Percentiles rank a stretch among this genome's conserved stretches.
Evolutionary conservation across 2,888 invertebrate species (phyloP).

Genomic region (Poecilus cupreus): DNA sequence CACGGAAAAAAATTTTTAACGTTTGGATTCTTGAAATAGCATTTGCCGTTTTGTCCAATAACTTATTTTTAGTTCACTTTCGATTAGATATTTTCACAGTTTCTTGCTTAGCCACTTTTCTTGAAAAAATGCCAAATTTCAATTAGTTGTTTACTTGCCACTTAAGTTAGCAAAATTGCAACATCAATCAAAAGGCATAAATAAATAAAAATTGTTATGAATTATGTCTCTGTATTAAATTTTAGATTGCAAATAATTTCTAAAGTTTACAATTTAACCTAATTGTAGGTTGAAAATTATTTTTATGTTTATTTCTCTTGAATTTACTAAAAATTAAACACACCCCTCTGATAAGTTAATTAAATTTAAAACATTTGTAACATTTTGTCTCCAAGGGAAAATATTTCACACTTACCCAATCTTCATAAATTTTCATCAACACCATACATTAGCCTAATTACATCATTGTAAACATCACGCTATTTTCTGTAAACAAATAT

Average conservation of each 20-base stretch:
- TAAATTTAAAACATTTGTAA: neutral
- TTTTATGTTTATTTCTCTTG: too few relatives aligned
- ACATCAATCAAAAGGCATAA: too few relatives aligned
- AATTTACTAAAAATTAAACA: too few relatives aligned
- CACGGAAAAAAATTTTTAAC: too few relatives aligned
- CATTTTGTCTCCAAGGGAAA: neutral
- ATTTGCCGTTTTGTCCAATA: neutral
- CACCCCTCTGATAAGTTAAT: too few relatives aligned
- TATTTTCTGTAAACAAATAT: neutral
- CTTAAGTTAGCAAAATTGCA: too few relatives aligned
- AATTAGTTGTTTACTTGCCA: neutral
- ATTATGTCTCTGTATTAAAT: too few relatives aligned
- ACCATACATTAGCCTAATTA: constrained; percentile 16
- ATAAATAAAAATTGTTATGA: too few relatives aligned
- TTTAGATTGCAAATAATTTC: too few relatives aligned
- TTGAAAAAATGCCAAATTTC: neutral
- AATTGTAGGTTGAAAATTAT: too few relatives aligned
- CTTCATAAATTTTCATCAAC: constrained; percentile 7
- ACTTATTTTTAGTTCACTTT: neutral
- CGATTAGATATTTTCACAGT: neutral
- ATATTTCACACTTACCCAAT: neutral
- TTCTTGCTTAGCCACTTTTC: neutral
- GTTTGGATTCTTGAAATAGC: too few relatives aligned
- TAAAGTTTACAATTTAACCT: too few relatives aligned
- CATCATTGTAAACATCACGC: neutral